Evolutionary conservation across 92 coral and sea anemone species (phyloP), one percentile per base, ranked within the genome.

Genomic region (Muricea muricata): DNA sequence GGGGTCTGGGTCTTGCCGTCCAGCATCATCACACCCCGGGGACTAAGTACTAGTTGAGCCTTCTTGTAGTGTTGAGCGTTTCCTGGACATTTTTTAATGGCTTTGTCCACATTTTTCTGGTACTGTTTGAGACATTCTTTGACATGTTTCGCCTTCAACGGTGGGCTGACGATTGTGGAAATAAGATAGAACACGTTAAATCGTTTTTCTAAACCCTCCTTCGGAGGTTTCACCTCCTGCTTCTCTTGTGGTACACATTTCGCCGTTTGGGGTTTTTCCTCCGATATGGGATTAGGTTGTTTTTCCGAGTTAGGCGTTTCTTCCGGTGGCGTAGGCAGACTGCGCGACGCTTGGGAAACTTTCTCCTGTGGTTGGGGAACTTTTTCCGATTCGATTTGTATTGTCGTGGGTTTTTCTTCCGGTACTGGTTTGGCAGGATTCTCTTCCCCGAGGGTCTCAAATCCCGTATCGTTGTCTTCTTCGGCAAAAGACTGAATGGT

Each of bases 151-250:
- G 96, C 94, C 21, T 95, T 90, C 26, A 97, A 71, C 1, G 98
- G 99, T 1, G 99, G 99, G 57, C 94, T 97, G 7, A 93, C 90
- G 1, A 97, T 93, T 0, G 98, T 97, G 1, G 99, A 97, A 67
- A 95, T 90, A n/a, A 97, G 91, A 81, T 97, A 97, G 0, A 86
- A 91, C 11, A 84, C 92, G 18, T 85, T 73, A 30, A 90, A 97
- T 23, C 73, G 87, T 52, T 90, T 93, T 41, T 88, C 98, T 7
- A 77, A 84, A 18, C 89, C 85, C n/a, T n/a, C n/a, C n/a, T n/a
- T n/a, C n/a, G n/a, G n/a, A n/a, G n/a, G n/a, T n/a, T n/a, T n/a
- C n/a, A n/a, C 63, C 9, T 85, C 81, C 17, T 28, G 18, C 37
- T 78, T 65, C 8, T 78, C 71, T 56, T 78, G 37, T 25, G 70